A percentile compares a stretch with the other conserved stretches of the same genome.
phyloP scores from a whole-genome alignment of 2,113 vertebrate species.

The Tretioscincus oriximinensis region DNA sequence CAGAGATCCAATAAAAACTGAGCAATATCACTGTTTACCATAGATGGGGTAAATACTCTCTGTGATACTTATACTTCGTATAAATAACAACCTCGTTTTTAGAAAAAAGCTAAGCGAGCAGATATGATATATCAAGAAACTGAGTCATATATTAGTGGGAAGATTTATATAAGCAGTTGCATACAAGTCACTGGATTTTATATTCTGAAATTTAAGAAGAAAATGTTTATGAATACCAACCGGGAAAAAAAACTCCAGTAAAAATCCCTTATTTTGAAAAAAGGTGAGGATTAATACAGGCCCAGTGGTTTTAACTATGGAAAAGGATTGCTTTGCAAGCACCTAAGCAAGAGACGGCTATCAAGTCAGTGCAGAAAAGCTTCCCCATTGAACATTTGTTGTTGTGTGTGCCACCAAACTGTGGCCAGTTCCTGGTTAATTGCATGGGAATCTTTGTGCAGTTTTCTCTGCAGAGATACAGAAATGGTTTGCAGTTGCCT shows the following conservation, averaged over 20 bases:
- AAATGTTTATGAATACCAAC: not conserved
- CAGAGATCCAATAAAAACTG: constrained; percentile 63
- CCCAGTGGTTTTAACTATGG: too few species aligned
- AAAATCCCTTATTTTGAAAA: not conserved
- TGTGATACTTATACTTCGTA: constrained; percentile 50
- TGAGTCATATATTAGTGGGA: constrained; percentile 8
- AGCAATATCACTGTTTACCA: constrained; percentile 65
- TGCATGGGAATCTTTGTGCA: too few species aligned
- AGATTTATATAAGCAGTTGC: constrained; percentile 1
- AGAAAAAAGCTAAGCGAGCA: constrained; percentile 49
- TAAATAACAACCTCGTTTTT: constrained; percentile 61
- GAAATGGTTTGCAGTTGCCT: too few species aligned
- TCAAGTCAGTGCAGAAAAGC: not conserved
- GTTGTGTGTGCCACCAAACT: too few species aligned
- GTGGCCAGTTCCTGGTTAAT: too few species aligned
- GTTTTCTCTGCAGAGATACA: too few species aligned
- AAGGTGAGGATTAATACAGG: not conserved
- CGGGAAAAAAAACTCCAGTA: not conserved
- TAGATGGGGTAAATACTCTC: constrained; percentile 54
- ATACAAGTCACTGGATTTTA: not conserved
- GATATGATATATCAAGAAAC: constrained; percentile 45
- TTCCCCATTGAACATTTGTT: not conserved
- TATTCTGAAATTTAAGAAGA: not conserved
- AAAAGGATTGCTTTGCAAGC: too few species aligned
- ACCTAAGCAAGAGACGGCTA: not conserved